Evolutionary conservation across 2,113 vertebrate species (phyloP), one percentile per base, ranked within the genome.

Genomic region (Helogale parvula): DNA sequence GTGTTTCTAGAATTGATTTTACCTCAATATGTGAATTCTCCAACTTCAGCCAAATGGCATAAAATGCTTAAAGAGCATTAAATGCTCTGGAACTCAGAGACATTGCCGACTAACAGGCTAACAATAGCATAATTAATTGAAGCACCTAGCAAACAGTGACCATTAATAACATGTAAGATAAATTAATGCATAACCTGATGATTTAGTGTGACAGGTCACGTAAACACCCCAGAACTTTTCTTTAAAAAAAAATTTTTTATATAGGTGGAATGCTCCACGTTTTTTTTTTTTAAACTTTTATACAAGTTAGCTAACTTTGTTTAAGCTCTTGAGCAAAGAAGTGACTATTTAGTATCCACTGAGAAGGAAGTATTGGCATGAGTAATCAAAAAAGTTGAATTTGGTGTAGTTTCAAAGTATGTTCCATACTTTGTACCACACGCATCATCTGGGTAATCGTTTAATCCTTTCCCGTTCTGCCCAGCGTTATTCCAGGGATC

Each of bases 1-100:
- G 81, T 63, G 19, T 90, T 92, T 97, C 72, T 94, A 90, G 86
- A 93, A 92, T 87, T 79, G 38, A 93, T 84, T 97, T 47, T 60
- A 60, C 76, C 52, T 80, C 16, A 90, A 7, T 57, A 23, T 89
- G 3, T 71, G 50, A 90, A 60, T 90, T 93, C 52, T 82, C 45
- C 33, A 84, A 4, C 5, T 95, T 95, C 57, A 47, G 88, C 66
- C 90, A 97, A 79, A 86, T 76, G 52, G 8, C 66, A 52, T 82
- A 72, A 88, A 35, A 82, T 93, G n/a, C 45, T 93, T 74, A 54
- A 25, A 95, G 60, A 91, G 38, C 79, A 86, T 63, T 96, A 19
- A 72, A 25, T 95, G 35, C 52, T 95, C 80, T 93, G 38, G 41
- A 93, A 92, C n/a, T 91, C 96, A 52, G 89, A 72, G 54, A 54